Conservation (phyloP, 1,140 invertebrate genomes). For the Rhagoletis pomonella region DNA sequence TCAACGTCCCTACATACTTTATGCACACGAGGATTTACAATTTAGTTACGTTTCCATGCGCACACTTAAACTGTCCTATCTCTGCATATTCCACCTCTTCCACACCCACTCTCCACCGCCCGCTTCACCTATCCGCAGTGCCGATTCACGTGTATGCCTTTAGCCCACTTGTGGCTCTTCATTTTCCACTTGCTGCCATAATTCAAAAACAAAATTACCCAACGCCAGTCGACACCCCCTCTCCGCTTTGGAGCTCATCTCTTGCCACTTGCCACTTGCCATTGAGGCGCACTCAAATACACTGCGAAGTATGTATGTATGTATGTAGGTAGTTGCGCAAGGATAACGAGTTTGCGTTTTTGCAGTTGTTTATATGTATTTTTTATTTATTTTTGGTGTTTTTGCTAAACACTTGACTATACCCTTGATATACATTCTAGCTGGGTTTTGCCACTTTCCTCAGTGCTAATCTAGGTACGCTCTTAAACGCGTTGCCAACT, state of each 20-base stretch:
- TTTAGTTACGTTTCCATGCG: conserved; percentile 36
- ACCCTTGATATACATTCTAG: conserved; percentile 23
- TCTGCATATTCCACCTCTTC: background rate
- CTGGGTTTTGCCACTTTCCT: background rate
- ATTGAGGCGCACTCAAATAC: background rate
- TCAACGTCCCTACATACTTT: conserved; percentile 18
- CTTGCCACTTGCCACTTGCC: background rate
- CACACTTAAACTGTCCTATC: background rate
- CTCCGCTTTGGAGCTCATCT: background rate
- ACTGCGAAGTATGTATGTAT: background rate
- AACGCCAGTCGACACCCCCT: background rate
- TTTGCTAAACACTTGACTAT: conserved; percentile 23
- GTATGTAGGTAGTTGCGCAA: background rate
- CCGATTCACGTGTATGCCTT: background rate
- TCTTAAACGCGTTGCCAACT: conserved; percentile 45
- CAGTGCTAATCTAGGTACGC: conserved; percentile 28
- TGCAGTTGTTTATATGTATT: background rate
- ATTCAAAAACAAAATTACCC: conserved; percentile 35
- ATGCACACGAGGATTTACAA: conserved; percentile 39
- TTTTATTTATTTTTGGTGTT: background rate
- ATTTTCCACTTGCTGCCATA: conserved; percentile 42
- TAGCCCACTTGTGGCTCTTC: conserved; percentile 46
- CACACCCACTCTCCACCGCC: background rate
- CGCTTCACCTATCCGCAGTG: background rate
- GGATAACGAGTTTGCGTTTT: background rate